These are phyloP conservation scores for Neostethus bicornis DNA, from an alignment of 2,797 vertebrate species.

Conservation along the genomic window DNA sequence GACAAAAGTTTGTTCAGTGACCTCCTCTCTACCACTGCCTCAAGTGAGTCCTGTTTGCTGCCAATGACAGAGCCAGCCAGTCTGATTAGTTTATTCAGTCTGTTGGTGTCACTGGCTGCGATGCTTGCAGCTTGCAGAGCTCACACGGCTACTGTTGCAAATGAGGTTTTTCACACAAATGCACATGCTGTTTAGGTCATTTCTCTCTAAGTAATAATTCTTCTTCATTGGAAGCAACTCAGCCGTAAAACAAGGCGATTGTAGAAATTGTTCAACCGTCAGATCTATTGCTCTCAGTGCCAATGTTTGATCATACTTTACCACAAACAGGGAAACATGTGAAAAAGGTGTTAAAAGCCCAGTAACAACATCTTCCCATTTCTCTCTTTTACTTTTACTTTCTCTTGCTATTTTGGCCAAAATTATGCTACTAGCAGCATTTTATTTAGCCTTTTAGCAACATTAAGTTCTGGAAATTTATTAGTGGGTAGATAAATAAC, in stretches of 20 bases:
- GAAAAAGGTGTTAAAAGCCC: constrained; percentile 20
- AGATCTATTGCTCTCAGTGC: constrained; percentile 1
- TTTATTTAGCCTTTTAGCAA: constrained; percentile 10
- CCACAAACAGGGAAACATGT: constrained; percentile 10
- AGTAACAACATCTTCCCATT: constrained; percentile 13
- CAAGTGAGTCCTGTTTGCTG: no score
- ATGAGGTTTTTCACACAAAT: constrained; percentile 6
- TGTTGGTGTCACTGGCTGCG: no score
- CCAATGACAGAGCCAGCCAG: no score
- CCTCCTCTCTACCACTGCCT: no score
- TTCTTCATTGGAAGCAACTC: constrained; percentile 8
- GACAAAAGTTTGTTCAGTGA: no score
- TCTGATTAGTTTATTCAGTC: no score
- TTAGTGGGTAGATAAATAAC: background rate
- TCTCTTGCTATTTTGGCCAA: constrained; percentile 12
- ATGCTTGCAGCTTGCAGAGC: constrained; percentile 9
- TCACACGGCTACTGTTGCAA: constrained; percentile 11
- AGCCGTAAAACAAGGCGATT: constrained; percentile 11
- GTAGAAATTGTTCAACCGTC: constrained; percentile 3
- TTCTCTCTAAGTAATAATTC: constrained; percentile 8
- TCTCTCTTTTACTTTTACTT: constrained; percentile 13
- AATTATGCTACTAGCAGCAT: background rate
- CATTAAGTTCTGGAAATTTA: background rate
- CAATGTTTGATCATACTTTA: constrained; percentile 27
- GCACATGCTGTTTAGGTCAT: background rate